phyloP scores from a whole-genome alignment of 2,888 invertebrate species.

The Zeuzera pyrina region DNA sequence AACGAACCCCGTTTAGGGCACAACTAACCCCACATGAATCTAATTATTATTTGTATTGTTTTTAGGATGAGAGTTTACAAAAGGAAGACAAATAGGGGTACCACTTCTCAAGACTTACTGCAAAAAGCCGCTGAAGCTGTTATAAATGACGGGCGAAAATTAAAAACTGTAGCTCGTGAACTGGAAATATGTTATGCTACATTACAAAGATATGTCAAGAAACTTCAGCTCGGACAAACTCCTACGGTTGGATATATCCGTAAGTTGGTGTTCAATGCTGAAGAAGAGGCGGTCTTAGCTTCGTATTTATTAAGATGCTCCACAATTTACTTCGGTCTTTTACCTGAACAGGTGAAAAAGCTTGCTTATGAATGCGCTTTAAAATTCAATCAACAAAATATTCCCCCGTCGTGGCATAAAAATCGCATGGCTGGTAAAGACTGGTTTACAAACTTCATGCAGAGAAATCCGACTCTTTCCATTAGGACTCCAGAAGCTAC shows the following conservation, averaged over 20 bases:
- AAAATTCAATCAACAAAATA: neutral
- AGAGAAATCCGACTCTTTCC: constrained; percentile 9
- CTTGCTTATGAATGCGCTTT: constrained; percentile 2
- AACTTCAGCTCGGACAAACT: neutral
- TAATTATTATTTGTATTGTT: constrained; percentile 6
- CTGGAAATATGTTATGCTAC: constrained; percentile 12
- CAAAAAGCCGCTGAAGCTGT: constrained; percentile 13
- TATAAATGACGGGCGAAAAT: constrained; percentile 12
- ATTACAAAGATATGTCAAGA: constrained; percentile 10
- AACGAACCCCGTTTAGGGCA: constrained; percentile 6
- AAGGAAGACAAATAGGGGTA: constrained; percentile 9
- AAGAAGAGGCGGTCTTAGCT: neutral
- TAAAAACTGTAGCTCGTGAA: constrained; percentile 13
- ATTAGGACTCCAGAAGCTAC: constrained; percentile 8
- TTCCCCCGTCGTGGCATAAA: constrained; percentile 2
- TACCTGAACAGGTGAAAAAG: constrained; percentile 1
- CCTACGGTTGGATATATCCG: constrained; percentile 2
- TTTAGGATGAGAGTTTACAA: constrained; percentile 6
- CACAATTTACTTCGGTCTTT: constrained; percentile 2
- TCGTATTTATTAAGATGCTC: neutral
- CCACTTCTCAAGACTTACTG: constrained; percentile 8
- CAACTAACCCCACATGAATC: constrained; percentile 4
- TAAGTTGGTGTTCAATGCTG: neutral
- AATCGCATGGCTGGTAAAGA: constrained; percentile 9
- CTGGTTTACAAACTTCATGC: constrained; percentile 9